Evolutionary conservation across 2,888 invertebrate genomes (phyloP).

Genomic region (Diaperis boleti): DNA sequence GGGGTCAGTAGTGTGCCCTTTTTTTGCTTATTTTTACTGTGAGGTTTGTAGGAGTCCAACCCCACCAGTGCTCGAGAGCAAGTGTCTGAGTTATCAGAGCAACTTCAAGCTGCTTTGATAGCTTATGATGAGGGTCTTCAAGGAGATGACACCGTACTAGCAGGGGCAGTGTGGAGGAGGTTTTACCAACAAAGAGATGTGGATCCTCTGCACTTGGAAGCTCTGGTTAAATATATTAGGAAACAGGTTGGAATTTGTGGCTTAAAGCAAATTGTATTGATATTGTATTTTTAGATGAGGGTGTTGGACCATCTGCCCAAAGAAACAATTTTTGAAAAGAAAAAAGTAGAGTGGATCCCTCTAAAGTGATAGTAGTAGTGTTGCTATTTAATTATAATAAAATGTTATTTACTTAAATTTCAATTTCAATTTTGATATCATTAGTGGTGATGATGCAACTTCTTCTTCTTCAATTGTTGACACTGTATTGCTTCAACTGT

Average conservation of each 20-base stretch:
- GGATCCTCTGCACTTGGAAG: conserved; percentile 77
- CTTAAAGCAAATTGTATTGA: too few species aligned
- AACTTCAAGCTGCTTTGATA: conserved; percentile 87
- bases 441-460: not conserved
- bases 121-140: conserved; percentile 89
- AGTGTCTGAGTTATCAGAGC: conserved; percentile 76
- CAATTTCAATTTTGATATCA: not conserved
- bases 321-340: not conserved
- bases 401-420: conserved; percentile 2
- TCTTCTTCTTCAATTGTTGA: conserved; percentile 16
- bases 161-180: conserved; percentile 87
- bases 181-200: conserved; percentile 77
- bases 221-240: conserved; percentile 80
- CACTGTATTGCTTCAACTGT: conserved; percentile 10
- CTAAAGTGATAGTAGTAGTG: conserved; percentile 17
- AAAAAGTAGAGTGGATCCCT: conserved; percentile 15
- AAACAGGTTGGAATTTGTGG: conserved; percentile 78
- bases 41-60: conserved; percentile 71
- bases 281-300: conserved; percentile 11
- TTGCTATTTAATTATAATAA: conserved; percentile 1
- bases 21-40: too few species aligned
- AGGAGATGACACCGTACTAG: conserved; percentile 80
- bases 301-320: conserved; percentile 22
- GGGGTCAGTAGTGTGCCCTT: conserved; percentile 53
- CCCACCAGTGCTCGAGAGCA: conserved; percentile 74